A percentile compares a stretch with the other conserved stretches of the same genome.
These are phyloP conservation scores for Cephonodes hylas DNA, from an alignment of 2,888 invertebrate species.

Conservation along the genomic window DNA sequence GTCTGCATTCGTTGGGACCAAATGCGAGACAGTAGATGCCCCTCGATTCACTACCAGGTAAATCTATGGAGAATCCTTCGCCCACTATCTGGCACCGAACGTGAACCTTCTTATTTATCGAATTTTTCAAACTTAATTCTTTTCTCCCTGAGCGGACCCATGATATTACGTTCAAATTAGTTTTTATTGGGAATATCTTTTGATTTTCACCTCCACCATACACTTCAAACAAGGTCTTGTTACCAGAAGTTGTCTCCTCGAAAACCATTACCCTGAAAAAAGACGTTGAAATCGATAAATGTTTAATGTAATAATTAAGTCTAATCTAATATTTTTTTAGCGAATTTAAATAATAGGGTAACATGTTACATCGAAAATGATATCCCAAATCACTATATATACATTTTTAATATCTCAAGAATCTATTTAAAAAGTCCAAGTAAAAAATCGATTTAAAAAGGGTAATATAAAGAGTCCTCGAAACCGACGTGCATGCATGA, in stretches of 20 bases:
- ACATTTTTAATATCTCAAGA: too few species aligned
- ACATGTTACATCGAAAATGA: too few species aligned
- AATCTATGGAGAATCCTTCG: slow-evolving; percentile 64
- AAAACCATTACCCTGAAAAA: slow-evolving; percentile 56
- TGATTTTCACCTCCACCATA: slow-evolving; percentile 51
- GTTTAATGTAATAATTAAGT: too few species aligned
- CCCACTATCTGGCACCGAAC: slow-evolving; percentile 62
- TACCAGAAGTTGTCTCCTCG: slow-evolving; percentile 53
- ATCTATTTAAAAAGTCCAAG: too few species aligned
- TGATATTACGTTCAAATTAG: slow-evolving; percentile 54
- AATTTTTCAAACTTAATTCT: slow-evolving; percentile 67
- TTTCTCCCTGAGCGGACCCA: slow-evolving; percentile 65
- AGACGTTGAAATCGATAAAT: too few species aligned
- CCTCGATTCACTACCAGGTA: slow-evolving; percentile 54
- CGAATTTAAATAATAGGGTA: too few species aligned
- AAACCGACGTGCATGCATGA: too few species aligned
- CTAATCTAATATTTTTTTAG: too few species aligned
- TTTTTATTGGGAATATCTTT: slow-evolving; percentile 69
- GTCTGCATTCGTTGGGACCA: slow-evolving; percentile 56
- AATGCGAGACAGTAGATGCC: slow-evolving; percentile 58
- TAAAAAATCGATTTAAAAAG: too few species aligned
- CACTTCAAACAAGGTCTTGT: slow-evolving; percentile 48
- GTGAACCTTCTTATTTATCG: slow-evolving; percentile 54
- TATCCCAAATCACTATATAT: too few species aligned
- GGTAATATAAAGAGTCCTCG: too few species aligned